Evolutionary conservation across 2,113 vertebrate species (phyloP).

Genomic region (Tenrec ecaudatus): DNA sequence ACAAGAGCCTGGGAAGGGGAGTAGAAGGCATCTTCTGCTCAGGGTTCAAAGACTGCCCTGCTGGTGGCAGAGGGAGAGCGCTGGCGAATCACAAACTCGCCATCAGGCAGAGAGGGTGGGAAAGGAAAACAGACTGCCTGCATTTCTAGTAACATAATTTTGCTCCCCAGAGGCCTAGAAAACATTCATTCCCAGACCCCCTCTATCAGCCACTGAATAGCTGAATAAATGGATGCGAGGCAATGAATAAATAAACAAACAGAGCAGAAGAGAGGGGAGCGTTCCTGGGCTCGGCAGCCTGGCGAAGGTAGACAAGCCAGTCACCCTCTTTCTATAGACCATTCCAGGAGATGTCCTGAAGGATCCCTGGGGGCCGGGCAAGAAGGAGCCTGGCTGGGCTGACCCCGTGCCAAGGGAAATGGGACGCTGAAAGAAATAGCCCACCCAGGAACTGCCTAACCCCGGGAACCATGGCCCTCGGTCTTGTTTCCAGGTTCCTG

Average conservation of each 20-base stretch:
- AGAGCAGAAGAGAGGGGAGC: slow-evolving; percentile 68
- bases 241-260: slow-evolving; percentile 81
- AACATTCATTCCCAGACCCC: slow-evolving; percentile 87
- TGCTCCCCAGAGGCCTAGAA: slow-evolving; percentile 83
- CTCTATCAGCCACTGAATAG: slow-evolving; percentile 83
- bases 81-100: not conserved
- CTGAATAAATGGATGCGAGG: slow-evolving; percentile 85
- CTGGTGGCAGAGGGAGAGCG: not conserved
- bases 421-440: not conserved
- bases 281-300: slow-evolving; percentile 72
- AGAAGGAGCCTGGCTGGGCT: not conserved
- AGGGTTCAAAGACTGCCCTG: not conserved
- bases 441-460: slow-evolving; percentile 21
- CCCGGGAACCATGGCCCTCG: slow-evolving; percentile 29
- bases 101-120: slow-evolving; percentile 47
- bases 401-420: not conserved
- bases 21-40: not conserved
- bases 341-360: slow-evolving; percentile 4
- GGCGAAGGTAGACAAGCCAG: not conserved
- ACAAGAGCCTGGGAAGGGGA: too few species aligned
- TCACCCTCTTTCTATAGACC: not conserved
- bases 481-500: slow-evolving; percentile 47
- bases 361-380: not conserved
- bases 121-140: slow-evolving; percentile 83
- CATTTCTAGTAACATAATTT: slow-evolving; percentile 83